Percentiles rank a stretch among this genome's conserved stretches.
Conservation (phyloP, 2,797 vertebrate genomes). For the Cirrhinus mrigala region DNA sequence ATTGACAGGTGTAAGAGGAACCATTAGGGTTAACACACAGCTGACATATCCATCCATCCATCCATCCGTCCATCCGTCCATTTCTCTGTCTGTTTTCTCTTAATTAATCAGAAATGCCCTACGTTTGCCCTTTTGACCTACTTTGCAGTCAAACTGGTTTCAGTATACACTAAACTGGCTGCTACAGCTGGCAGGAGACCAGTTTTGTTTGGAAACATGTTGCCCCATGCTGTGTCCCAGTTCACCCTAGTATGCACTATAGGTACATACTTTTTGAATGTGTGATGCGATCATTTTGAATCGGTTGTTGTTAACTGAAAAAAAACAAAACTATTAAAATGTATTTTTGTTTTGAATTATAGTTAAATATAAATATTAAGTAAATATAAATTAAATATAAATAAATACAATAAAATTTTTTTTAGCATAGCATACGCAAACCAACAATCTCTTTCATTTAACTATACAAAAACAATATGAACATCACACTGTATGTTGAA, state of each 20-base stretch:
- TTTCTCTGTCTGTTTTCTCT: slow-evolving; percentile 55
- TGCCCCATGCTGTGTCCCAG: slow-evolving; percentile 16
- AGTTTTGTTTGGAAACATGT: slow-evolving; percentile 34
- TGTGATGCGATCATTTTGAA: not conserved
- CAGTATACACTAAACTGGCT: not conserved
- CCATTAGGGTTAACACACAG: slow-evolving; percentile 70
- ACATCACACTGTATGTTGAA: not conserved
- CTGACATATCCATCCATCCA: slow-evolving; percentile 66
- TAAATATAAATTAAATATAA: no score
- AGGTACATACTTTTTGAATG: not conserved
- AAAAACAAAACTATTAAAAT: not conserved
- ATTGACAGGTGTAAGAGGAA: slow-evolving; percentile 74
- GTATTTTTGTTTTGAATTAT: not conserved
- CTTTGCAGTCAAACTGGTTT: slow-evolving; percentile 28
- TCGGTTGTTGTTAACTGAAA: not conserved
- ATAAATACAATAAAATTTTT: no score
- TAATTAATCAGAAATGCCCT: slow-evolving; percentile 45
- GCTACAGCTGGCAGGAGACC: not conserved
- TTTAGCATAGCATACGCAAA: not conserved
- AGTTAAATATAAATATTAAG: not conserved
- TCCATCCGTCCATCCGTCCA: not conserved
- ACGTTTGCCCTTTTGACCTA: slow-evolving; percentile 54
- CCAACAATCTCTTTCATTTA: no score
- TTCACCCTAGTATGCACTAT: not conserved
- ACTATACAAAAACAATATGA: not conserved